phyloP scores from a whole-genome alignment of 2,888 invertebrate genomes.

The Platycheirus albimanus region DNA sequence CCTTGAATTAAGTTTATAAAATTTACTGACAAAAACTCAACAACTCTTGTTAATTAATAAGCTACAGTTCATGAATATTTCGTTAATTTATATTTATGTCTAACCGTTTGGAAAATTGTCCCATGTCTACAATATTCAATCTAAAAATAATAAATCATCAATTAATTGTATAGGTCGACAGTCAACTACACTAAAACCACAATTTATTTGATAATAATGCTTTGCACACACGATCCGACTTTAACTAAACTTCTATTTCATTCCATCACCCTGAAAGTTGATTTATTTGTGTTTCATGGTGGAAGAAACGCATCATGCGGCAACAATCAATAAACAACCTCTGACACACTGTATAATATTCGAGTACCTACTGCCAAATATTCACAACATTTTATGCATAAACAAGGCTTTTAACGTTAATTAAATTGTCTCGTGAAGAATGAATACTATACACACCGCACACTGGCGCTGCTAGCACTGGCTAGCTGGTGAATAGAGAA shows the following conservation, averaged over 20 bases:
- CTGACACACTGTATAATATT: neutral
- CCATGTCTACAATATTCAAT: neutral
- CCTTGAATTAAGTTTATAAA: neutral
- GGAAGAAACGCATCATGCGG: neutral
- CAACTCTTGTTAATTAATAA: neutral
- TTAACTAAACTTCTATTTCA: neutral
- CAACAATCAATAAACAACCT: neutral
- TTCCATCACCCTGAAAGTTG: neutral
- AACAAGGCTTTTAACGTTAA: conserved; percentile 41
- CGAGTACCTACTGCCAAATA: conserved; percentile 4
- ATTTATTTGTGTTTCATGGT: neutral
- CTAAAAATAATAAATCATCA: neutral
- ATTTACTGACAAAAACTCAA: neutral
- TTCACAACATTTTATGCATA: conserved; percentile 21
- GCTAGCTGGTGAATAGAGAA: neutral
- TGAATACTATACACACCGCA: no score
- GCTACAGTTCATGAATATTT: neutral
- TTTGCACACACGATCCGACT: neutral
- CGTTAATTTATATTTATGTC: neutral
- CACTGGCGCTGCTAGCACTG: neutral
- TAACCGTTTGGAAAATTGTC: neutral
- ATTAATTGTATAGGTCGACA: neutral
- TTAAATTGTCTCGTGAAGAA: conserved; percentile 12
- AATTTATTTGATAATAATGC: neutral
- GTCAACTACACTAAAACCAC: neutral